Evolutionary conservation across 2,113 vertebrate species (phyloP), one percentile per base, ranked within the genome.

Genomic region (Ophiodon elongatus): DNA sequence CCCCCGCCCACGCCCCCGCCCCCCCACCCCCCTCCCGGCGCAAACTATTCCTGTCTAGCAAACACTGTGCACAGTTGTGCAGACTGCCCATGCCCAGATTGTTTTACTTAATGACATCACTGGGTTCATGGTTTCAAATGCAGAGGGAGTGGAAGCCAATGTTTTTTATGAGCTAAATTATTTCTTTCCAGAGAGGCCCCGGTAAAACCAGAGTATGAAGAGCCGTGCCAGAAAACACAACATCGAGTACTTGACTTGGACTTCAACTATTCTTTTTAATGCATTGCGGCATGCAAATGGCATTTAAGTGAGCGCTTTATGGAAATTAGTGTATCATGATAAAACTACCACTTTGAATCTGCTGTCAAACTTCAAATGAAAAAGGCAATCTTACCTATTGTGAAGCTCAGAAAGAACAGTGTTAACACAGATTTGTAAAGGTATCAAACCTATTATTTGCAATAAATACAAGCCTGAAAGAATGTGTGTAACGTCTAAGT

Each of bases 31-130:
- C n/a, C 54, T 25, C 43, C 21, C 6, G 15, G 47, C 35, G 15
- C 21, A 65, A 54, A 68, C 64, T 67, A 69, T 73, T 79, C 21
- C 70, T 76, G 25, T 80, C 78, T 91, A 87, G 70, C 35, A 43
- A 77, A 67, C 31, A 60, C 33, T 35, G 64, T 67, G 39, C 29
- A 74, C 57, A 57, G 39, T 17, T 54, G 6, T 25, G 13, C 37
- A 37, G 45, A 25, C 79, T 81, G 59, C 73, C 74, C 74, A 31
- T 31, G 68, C 31, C 60, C 45, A 65, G 33, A 79, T 84, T 85
- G 84, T 86, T 93, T 83, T 23, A 65, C 69, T 89, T 56, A 64
- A 90, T 91, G 89, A 91, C 88, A 80, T 93, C 92, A 91, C 73
- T 8, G 25, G 21, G 15, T 59, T 70, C 8, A 23, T 43, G n/a